Evolutionary conservation across 2,113 vertebrate species (phyloP).

Genomic region (Xenotilapia caudafasciata): DNA sequence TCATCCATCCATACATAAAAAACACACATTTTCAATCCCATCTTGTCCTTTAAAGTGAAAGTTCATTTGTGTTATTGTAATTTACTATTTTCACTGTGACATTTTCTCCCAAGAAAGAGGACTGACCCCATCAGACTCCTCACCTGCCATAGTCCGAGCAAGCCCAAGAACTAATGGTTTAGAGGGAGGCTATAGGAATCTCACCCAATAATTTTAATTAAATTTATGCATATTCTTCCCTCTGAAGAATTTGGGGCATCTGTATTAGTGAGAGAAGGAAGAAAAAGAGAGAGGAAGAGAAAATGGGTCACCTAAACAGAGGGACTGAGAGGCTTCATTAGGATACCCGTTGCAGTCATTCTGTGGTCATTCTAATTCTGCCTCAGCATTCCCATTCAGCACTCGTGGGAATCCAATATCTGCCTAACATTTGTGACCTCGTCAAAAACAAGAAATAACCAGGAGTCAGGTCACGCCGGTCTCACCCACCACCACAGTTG

Average conservation of each 20-base stretch:
- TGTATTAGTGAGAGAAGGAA: constrained; percentile 21
- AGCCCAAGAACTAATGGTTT: constrained; percentile 35
- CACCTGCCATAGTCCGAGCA: background rate
- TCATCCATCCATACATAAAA: background rate
- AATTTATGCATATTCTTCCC: constrained; percentile 51
- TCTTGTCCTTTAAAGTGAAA: constrained; percentile 50
- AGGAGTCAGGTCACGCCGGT: constrained; percentile 26
- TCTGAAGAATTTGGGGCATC: constrained; percentile 61
- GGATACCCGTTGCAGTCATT: constrained; percentile 23
- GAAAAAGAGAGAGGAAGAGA: background rate
- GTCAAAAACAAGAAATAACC: constrained; percentile 42
- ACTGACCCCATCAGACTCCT: constrained; percentile 41
- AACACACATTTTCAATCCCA: constrained; percentile 15
- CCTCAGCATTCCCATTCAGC: constrained; percentile 26
- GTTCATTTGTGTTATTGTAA: constrained; percentile 55
- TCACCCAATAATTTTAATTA: constrained; percentile 57
- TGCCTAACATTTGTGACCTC: constrained; percentile 38
- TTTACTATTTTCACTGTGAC: constrained; percentile 41
- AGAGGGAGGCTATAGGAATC: constrained; percentile 1
- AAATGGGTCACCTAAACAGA: constrained; percentile 63
- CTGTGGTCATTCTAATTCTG: constrained; percentile 36
- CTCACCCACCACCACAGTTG: background rate
- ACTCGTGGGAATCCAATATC: constrained; percentile 37
- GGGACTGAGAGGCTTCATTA: constrained; percentile 53
- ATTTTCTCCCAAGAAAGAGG: constrained; percentile 50